Evolutionary conservation across 2,888 invertebrate species (phyloP).

Genomic region (Dione juno): DNA sequence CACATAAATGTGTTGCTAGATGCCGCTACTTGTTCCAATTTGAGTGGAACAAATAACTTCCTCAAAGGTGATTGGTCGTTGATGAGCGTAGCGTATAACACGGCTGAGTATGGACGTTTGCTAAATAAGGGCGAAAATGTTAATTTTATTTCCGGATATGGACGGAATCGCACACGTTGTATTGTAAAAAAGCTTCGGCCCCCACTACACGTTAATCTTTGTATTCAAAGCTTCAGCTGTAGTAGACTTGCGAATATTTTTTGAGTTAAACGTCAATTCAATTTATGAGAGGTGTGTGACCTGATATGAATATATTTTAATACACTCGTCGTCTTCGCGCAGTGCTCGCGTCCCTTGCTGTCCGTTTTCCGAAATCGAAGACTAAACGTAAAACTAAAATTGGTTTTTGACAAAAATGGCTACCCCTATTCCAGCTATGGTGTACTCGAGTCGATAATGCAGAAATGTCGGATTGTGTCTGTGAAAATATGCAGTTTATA

Average conservation of each 20-base stretch:
- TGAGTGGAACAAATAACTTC: slow-evolving; percentile 43
- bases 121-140: slow-evolving; percentile 63
- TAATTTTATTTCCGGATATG: slow-evolving; percentile 55
- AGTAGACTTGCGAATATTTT: slow-evolving; percentile 40
- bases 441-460: slow-evolving; percentile 67
- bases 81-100: slow-evolving; percentile 56
- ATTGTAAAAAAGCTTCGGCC: slow-evolving; percentile 44
- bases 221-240: slow-evolving; percentile 46
- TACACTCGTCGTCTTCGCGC: slow-evolving; percentile 57
- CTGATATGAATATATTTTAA: slow-evolving; percentile 50
- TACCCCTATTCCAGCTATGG: slow-evolving; percentile 66
- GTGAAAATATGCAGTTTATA: slow-evolving; percentile 78
- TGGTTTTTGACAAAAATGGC: slow-evolving; percentile 80
- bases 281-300: slow-evolving; percentile 45
- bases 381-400: slow-evolving; percentile 65
- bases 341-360: slow-evolving; percentile 72
- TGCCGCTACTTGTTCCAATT: slow-evolving; percentile 43
- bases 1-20: slow-evolving; percentile 29
- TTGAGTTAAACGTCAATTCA: slow-evolving; percentile 39
- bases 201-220: slow-evolving; percentile 44
- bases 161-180: slow-evolving; percentile 55
- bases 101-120: slow-evolving; percentile 62
- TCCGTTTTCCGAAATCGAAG: slow-evolving; percentile 70
- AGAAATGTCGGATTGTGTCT: slow-evolving; percentile 70
- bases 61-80: slow-evolving; percentile 61